These are phyloP conservation scores for Petromus typicus DNA, from an alignment of 2,113 vertebrate genomes.

Conservation along the genomic window DNA sequence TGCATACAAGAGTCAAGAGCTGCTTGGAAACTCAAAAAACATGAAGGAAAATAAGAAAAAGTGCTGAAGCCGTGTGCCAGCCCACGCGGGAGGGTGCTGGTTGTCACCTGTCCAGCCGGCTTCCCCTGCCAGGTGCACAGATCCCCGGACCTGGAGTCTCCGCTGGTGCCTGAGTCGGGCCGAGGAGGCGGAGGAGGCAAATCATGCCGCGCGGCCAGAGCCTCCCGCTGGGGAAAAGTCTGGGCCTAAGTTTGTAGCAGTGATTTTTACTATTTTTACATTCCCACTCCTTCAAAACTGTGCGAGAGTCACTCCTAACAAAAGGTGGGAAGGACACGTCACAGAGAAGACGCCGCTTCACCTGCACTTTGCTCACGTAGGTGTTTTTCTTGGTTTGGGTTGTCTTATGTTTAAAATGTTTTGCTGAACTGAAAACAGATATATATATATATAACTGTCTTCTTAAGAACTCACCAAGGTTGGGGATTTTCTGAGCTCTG, in stretches of 20 bases:
- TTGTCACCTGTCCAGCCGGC: too few relatives aligned
- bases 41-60: not conserved
- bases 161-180: too few relatives aligned
- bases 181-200: too few relatives aligned
- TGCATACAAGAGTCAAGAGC: not conserved
- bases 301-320: not conserved
- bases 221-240: too few relatives aligned
- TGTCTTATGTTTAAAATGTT: constrained; percentile 11
- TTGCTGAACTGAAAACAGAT: not conserved
- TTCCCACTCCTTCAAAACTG: not conserved
- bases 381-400: not conserved
- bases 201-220: too few relatives aligned
- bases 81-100: too few relatives aligned
- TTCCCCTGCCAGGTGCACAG: too few relatives aligned
- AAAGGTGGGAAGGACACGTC: not conserved
- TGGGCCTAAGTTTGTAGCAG: too few relatives aligned
- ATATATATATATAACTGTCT: not conserved
- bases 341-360: not conserved
- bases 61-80: not conserved
- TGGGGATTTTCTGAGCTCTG: not conserved
- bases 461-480: constrained; percentile 28
- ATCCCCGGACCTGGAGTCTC: too few relatives aligned
- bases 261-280: not conserved
- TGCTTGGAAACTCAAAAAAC: not conserved
- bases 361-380: not conserved